Evolutionary conservation across 2,113 vertebrate genomes (phyloP), one percentile per base, ranked within the genome.

Genomic region (Cephalopterus ornatus): DNA sequence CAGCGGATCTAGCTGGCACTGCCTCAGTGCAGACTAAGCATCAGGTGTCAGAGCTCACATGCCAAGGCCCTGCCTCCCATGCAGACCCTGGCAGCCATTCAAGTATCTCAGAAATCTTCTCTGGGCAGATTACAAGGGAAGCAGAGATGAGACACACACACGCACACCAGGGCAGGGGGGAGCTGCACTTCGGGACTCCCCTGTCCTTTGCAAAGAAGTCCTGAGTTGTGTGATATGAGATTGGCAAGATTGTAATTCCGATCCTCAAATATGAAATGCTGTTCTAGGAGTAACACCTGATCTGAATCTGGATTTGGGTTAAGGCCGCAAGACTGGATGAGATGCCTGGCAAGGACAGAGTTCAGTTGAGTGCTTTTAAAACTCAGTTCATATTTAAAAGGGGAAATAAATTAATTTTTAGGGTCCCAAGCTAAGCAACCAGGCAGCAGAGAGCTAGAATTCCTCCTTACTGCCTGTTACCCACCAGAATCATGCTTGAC

Each of bases 81-180:
- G 58, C 73, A 30, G n/a, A 58, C 5, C 13, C 9, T 95, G 94
- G 94, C 94, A 95, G 65, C 59, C 0, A 0, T 28, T 77, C 94
- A 95, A 63, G 18, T 53, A 91, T 88, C 75, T 94, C 85, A 84
- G 85, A 56, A 94, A 93, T 95, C 91, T 85, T 76, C 85, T 74
- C 88, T n/a, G 33, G 53, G 85, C 78, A 79, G 67, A 92, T 61
- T 30, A 61, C 55, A 86, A 62, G 67, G 49, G 78, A 90, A 85
- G 42, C 3, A 0, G 59, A 95, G 75, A 92, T 3, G 46, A 88
- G 50, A 77, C 73, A 66, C 42, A 68, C 61, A 50, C 14, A 50
- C 49, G 27, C 24, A 23, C 0, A 8, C 28, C 37, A 80, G 72
- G 50, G 46, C 0, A 5, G 42, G 32, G 74, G 19, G 46, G 63